Conservation (phyloP, 2,888 invertebrate genomes). For the Leptothorax acervorum region DNA sequence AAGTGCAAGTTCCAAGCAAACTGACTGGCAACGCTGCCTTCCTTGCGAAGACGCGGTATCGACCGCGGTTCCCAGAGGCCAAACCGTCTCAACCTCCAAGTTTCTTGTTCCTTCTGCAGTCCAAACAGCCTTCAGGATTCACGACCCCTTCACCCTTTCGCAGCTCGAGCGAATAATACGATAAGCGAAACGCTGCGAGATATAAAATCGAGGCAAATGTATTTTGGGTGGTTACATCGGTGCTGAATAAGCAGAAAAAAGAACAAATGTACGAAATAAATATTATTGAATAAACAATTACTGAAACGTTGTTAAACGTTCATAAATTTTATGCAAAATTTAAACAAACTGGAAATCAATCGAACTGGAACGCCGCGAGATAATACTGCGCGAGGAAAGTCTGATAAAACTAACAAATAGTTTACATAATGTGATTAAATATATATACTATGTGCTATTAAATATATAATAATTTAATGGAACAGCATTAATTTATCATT, state of each 20-base stretch:
- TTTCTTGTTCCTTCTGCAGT: constrained; percentile 71
- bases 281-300: neutral
- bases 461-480: neutral
- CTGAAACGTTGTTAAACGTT: neutral
- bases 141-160: constrained; percentile 69
- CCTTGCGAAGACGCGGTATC: constrained; percentile 78
- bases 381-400: neutral
- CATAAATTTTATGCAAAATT: neutral
- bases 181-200: constrained; percentile 30
- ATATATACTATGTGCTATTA: too few species aligned
- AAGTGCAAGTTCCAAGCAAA: constrained; percentile 80
- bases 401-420: too few species aligned
- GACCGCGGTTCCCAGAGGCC: constrained; percentile 81
- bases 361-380: neutral
- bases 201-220: constrained; percentile 39
- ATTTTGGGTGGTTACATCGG: constrained; percentile 7
- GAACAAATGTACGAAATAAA: neutral
- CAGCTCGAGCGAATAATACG: constrained; percentile 59
- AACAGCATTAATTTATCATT: neutral
- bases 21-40: constrained; percentile 81
- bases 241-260: neutral
- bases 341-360: neutral
- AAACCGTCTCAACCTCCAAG: constrained; percentile 79
- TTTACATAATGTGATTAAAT: too few species aligned
- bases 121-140: constrained; percentile 65